Evolutionary conservation across 1,140 invertebrate genomes (phyloP).

Genomic region (Achroia grisella): DNA sequence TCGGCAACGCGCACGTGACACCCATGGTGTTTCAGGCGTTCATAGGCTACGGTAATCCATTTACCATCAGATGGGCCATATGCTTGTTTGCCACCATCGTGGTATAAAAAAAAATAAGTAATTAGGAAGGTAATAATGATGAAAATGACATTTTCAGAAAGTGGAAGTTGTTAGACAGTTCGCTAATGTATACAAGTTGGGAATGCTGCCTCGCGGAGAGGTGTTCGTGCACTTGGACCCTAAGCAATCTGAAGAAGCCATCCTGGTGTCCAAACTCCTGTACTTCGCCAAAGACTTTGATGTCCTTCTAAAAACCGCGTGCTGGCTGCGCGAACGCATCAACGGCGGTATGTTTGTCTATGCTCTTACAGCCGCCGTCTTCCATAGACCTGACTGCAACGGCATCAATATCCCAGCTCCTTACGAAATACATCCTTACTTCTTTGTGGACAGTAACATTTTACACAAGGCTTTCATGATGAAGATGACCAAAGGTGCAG

Average conservation of each 20-base stretch:
- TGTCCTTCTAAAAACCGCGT: constrained; percentile 78
- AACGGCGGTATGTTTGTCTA: constrained; percentile 79
- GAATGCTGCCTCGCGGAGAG: constrained; percentile 71
- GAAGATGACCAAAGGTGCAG: constrained; percentile 75
- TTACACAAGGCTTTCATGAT: constrained; percentile 76
- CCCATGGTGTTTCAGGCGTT: too few species aligned
- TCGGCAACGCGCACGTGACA: too few species aligned
- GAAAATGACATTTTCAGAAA: constrained; percentile 32
- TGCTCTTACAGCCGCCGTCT: constrained; percentile 74
- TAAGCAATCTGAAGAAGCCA: constrained; percentile 74
- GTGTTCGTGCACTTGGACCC: constrained; percentile 73
- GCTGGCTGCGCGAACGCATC: constrained; percentile 76
- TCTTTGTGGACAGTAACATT: constrained; percentile 77
- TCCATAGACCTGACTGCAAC: constrained; percentile 76
- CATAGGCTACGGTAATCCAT: too few species aligned
- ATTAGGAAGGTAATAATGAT: neutral
- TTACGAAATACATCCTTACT: constrained; percentile 79
- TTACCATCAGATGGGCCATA: too few species aligned
- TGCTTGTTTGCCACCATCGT: too few species aligned
- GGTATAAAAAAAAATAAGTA: neutral
- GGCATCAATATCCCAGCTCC: constrained; percentile 77
- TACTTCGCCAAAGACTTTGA: constrained; percentile 79
- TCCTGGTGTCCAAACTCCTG: constrained; percentile 75
- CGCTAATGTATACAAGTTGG: constrained; percentile 48
- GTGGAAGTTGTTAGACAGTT: constrained; percentile 51